These are phyloP conservation scores for Nipponacmea schrenckii DNA, from an alignment of 2,888 invertebrate species.

Conservation along the genomic window DNA sequence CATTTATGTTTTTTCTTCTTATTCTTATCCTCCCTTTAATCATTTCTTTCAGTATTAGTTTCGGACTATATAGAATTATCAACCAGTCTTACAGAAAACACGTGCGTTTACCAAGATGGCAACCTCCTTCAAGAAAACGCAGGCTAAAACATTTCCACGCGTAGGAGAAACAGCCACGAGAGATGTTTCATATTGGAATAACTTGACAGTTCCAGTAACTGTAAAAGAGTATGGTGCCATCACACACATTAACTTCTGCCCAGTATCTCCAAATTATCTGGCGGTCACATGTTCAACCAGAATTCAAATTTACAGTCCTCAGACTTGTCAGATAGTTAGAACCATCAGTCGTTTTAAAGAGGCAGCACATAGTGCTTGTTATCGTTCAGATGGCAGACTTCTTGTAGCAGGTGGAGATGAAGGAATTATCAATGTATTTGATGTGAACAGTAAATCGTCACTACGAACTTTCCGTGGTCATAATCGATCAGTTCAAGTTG, in stretches of 20 bases:
- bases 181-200: constrained; percentile 89
- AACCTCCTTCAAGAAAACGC: constrained; percentile 77
- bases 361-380: constrained; percentile 66
- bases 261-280: constrained; percentile 87
- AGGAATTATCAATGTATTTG: constrained; percentile 86
- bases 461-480: constrained; percentile 81
- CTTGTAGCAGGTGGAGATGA: constrained; percentile 90
- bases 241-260: constrained; percentile 90
- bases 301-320: constrained; percentile 67
- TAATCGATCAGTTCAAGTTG: constrained; percentile 77
- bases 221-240: constrained; percentile 93
- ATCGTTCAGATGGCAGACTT: constrained; percentile 65
- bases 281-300: constrained; percentile 92
- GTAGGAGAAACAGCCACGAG: constrained; percentile 77
- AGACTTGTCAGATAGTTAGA: constrained; percentile 52
- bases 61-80: too few species aligned
- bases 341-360: constrained; percentile 66
- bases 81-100: too few species aligned
- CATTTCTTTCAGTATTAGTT: too few species aligned
- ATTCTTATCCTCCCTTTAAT: too few species aligned
- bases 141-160: constrained; percentile 75
- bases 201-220: constrained; percentile 83
- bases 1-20: too few species aligned
- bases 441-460: constrained; percentile 83
- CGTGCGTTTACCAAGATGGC: constrained; percentile 53